Base-by-base conservation (phyloP, 2,888 invertebrate genomes). In the Catocala nupta region DNA sequence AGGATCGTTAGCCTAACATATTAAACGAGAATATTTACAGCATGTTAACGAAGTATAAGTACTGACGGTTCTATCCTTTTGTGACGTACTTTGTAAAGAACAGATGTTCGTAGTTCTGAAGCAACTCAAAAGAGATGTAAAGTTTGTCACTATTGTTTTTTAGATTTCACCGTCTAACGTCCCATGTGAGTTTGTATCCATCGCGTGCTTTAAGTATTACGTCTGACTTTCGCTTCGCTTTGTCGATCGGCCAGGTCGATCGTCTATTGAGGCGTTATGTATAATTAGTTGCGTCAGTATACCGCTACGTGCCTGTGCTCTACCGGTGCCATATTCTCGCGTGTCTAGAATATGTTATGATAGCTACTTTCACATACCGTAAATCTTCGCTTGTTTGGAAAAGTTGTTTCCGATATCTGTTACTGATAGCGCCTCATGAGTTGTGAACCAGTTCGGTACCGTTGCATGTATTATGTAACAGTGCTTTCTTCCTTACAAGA, bases 281-380 rank as follows among this genome's bases (percentile, higher is more conserved):
- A 88, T 90, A 91, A 92, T 92, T 88, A 90, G 90, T 93, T 93
- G 88, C 93, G 89, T 93, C 93, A 92, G 82, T 86, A 73, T 84
- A 85, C 86, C 87, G 88, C 87, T 90, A 89, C 81, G 84, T 86
- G 84, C 7, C 50, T 49, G 66, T 87, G 87, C 83, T 85, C 80
- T 89, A 90, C 89, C 86, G 85, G 86, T 81, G 83, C 81, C 78
- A 82, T 80, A 80, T 82, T 76, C 72, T 86, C 83, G 85, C 89
- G 92, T 90, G 93, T 81, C 80, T 81, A 67, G 93, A 92, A 92
- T 93, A 87, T 83, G 82, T 90, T 87, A 90, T 84, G 77, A 78
- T 70, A 54, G 80, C 84, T 80, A 89, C 93, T 93, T 93, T 93
- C 93, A 90, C 92, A 86, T 87, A 80, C 81, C 74, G 84, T 86